Evolutionary conservation across 2,797 vertebrate species (phyloP), one percentile per base, ranked within the genome.

Genomic region (Epinephelus coioides): DNA sequence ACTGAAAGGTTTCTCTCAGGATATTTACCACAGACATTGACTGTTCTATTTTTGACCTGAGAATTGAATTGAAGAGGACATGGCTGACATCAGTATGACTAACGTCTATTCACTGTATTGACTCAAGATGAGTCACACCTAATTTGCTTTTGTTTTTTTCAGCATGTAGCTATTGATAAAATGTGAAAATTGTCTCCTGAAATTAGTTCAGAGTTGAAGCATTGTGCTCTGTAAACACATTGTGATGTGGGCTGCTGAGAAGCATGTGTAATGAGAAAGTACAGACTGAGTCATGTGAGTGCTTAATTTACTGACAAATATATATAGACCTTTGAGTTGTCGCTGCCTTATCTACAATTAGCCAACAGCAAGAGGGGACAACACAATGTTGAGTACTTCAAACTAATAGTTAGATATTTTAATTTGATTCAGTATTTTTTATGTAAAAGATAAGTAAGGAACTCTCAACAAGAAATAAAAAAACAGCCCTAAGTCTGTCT

Each of bases 51-150:
- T 93, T 87, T 84, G 75, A 83, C 64, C 75, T 38, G 51, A 69
- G 89, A 75, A 85, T 85, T 83, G 76, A 88, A 90, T 80, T 84
- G 78, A 77, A 79, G 82, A 82, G 82, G 78, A 81, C 86, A 82
- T 34, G 76, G 76, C 79, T 92, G 91, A 92, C 89, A 92, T 93
- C 91, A 90, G 82, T 69, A 79, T 94, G 92, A 94, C 83, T 91
- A 94, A 93, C 74, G 77, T 87, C 84, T 87, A 83, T 89, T 91
- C 86, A 87, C 76, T 86, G 80, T 90, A 90, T 90, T 89, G 91
- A 92, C 55, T 90, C 69, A 71, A 84, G 83, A 90, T 95, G 94
- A 95, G 83, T 95, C 95, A 95, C 78, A 78, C 79, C 86, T 85
- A 66, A 69, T 82, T 89, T 84, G 80, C 69, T 78, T 75, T 60